These are phyloP conservation scores for Piprites chloris DNA, from an alignment of 2,113 vertebrate genomes.

Conservation along the genomic window DNA sequence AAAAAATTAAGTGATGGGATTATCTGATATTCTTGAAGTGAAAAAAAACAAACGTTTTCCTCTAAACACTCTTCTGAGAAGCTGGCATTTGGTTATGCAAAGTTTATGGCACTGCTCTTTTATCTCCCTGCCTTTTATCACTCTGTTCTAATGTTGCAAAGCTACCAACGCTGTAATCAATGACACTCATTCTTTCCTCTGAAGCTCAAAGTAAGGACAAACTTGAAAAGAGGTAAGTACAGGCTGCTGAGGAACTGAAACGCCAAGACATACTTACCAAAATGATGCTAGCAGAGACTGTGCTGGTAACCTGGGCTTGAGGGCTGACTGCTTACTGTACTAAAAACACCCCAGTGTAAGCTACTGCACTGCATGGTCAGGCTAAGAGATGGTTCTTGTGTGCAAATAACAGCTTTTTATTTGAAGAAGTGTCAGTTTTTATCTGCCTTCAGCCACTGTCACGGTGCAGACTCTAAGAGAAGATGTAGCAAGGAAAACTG, in stretches of 20 bases:
- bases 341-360: background rate
- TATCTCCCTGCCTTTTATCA: background rate
- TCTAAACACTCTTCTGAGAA: background rate
- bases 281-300: background rate
- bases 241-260: background rate
- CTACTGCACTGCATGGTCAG: background rate
- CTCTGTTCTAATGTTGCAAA: background rate
- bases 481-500: background rate
- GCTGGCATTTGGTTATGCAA: conserved; percentile 6
- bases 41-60: background rate
- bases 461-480: background rate
- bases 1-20: background rate
- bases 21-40: background rate
- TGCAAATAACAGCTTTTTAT: background rate
- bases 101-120: background rate
- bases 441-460: background rate
- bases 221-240: background rate
- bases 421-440: background rate
- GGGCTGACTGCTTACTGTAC: background rate
- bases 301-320: background rate
- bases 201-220: background rate
- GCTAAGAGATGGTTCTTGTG: background rate
- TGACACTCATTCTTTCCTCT: background rate
- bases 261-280: background rate
- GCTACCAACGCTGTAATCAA: background rate